phyloP scores from a whole-genome alignment of 2,113 vertebrate species.

The Trogon melanurus region DNA sequence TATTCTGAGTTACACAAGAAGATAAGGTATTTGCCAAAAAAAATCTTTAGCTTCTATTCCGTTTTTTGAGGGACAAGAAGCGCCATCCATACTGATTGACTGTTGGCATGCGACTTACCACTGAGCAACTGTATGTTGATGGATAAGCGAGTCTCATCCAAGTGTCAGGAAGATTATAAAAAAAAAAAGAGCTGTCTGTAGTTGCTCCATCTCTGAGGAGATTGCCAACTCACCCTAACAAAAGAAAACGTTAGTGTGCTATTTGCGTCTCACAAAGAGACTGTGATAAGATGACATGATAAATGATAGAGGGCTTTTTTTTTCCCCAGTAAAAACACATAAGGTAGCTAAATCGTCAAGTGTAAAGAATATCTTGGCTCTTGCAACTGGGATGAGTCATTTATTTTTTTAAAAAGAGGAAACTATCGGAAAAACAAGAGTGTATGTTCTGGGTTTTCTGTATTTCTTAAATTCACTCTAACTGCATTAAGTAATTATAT shows the following conservation, averaged over 20 bases:
- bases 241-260: constrained; percentile 96
- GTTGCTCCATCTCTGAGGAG: constrained; percentile 92
- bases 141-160: constrained; percentile 90
- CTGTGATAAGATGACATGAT: constrained; percentile 95
- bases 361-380: constrained; percentile 73
- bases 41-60: constrained; percentile 45
- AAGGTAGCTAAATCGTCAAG: constrained; percentile 73
- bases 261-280: constrained; percentile 85
- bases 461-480: constrained; percentile 31
- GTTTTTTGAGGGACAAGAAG: constrained; percentile 71
- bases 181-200: constrained; percentile 90
- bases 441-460: constrained; percentile 1
- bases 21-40: constrained; percentile 66
- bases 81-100: constrained; percentile 71
- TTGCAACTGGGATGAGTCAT: constrained; percentile 50
- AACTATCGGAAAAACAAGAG: constrained; percentile 43
- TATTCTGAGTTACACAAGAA: constrained; percentile 51
- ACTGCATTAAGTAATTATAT: constrained; percentile 55
- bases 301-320: constrained; percentile 81
- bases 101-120: constrained; percentile 78
- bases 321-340: constrained; percentile 78
- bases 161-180: constrained; percentile 91
- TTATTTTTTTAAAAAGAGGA: constrained; percentile 70
- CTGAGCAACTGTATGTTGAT: constrained; percentile 84
- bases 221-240: constrained; percentile 95